Evolutionary conservation across 2,888 invertebrate genomes (phyloP).

Genomic region (Trisateles emortualis): DNA sequence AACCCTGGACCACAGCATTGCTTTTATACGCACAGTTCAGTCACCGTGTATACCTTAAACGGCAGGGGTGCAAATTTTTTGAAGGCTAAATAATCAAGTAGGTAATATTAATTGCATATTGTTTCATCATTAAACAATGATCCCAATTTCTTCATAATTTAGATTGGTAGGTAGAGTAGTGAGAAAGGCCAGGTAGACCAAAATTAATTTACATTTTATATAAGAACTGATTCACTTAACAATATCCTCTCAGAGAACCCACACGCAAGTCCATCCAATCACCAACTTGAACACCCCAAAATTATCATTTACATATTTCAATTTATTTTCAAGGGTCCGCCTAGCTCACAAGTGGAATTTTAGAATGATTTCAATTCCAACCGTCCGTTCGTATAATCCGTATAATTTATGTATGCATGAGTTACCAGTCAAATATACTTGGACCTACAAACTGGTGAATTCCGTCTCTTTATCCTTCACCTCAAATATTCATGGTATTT

Average conservation of each 20-base stretch:
- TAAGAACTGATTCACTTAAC: neutral
- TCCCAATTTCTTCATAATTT: no score
- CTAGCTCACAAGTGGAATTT: constrained; percentile 10
- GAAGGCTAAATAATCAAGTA: no score
- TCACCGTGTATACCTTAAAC: no score
- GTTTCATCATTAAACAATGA: no score
- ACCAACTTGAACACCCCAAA: constrained; percentile 6
- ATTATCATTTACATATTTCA: constrained; percentile 20
- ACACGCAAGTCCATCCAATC: constrained; percentile 4
- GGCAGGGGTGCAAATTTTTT: no score
- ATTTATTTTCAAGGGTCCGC: constrained; percentile 19
- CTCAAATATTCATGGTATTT: constrained; percentile 44
- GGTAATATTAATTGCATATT: no score
- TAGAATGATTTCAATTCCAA: constrained; percentile 37
- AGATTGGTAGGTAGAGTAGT: no score
- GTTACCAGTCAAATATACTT: constrained; percentile 28
- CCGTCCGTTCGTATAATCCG: neutral
- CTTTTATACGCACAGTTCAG: no score
- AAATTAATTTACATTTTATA: no score
- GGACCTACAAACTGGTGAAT: constrained; percentile 27
- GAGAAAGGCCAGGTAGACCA: no score
- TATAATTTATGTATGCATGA: constrained; percentile 39
- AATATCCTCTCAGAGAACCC: constrained; percentile 1
- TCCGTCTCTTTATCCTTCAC: constrained; percentile 34
- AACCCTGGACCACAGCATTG: no score